phyloP scores from a whole-genome alignment of 2,797 vertebrate species.

The Galagoides demidoff region DNA sequence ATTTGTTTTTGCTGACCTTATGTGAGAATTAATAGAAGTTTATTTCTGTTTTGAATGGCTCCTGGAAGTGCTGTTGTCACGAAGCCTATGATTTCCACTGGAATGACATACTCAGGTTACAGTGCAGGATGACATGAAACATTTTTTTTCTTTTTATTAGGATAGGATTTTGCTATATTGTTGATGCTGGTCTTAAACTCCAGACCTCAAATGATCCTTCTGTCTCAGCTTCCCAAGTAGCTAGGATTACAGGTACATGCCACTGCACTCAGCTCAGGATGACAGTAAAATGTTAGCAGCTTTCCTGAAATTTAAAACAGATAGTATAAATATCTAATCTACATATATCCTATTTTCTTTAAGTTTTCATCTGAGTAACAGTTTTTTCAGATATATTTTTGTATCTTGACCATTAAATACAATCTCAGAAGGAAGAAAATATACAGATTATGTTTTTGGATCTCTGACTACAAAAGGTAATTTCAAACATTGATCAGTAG shows the following conservation, averaged over 20 bases:
- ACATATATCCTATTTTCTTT: background rate
- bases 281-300: background rate
- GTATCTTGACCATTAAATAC: background rate
- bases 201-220: background rate
- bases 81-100: background rate
- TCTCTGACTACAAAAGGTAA: background rate
- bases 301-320: background rate
- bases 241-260: background rate
- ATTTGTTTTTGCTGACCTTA: background rate
- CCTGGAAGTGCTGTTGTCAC: background rate
- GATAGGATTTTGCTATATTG: background rate
- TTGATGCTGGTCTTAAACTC: background rate
- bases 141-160: background rate
- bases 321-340: background rate
- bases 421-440: background rate
- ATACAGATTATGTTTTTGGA: constrained; percentile 14
- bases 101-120: background rate
- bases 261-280: background rate
- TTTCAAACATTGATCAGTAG: background rate
- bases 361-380: background rate
- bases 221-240: background rate
- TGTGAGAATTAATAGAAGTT: background rate
- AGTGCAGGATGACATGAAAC: background rate
- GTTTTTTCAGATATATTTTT: background rate
- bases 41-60: background rate